phyloP scores from a whole-genome alignment of 37 sponge, comb jelly and placozoan species.

The Agelas oroides region DNA sequence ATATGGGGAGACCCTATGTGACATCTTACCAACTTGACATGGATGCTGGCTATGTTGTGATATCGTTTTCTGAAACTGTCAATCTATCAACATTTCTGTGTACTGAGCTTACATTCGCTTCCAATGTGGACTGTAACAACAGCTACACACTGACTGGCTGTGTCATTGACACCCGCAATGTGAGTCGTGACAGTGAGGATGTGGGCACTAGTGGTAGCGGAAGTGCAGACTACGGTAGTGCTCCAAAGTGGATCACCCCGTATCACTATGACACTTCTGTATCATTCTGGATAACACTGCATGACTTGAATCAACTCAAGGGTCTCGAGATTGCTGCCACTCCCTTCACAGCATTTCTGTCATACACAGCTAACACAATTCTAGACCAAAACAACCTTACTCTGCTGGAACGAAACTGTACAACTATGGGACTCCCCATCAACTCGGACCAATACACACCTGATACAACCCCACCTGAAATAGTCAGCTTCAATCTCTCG shows the following conservation, averaged over 20 bases:
- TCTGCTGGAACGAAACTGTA: slow-evolving; percentile 61
- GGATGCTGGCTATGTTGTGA: slow-evolving; percentile 63
- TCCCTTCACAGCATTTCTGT: slow-evolving; percentile 59
- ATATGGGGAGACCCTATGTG: slow-evolving; percentile 59
- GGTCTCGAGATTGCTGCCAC: slow-evolving; percentile 69
- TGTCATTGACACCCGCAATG: slow-evolving; percentile 66
- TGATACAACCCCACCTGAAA: slow-evolving; percentile 75
- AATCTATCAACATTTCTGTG: slow-evolving; percentile 83
- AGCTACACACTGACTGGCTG: slow-evolving; percentile 77
- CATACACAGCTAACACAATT: slow-evolving; percentile 54
- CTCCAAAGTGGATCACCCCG: slow-evolving; percentile 81
- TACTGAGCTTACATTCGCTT: slow-evolving; percentile 66
- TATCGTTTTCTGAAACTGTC: slow-evolving; percentile 84
- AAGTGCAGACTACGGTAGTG: slow-evolving; percentile 82
- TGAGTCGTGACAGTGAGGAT: slow-evolving; percentile 67
- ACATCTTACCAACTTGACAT: slow-evolving; percentile 67
- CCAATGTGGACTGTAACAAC: slow-evolving; percentile 44
- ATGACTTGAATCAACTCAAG: slow-evolving; percentile 85
- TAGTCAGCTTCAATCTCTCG: slow-evolving; percentile 69
- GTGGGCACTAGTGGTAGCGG: slow-evolving; percentile 79
- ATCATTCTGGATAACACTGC: slow-evolving; percentile 58
- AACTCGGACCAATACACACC: slow-evolving; percentile 47
- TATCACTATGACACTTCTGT: slow-evolving; percentile 68
- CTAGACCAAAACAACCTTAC: slow-evolving; percentile 67
- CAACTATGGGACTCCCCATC: slow-evolving; percentile 29